Percentiles rank a stretch among this genome's conserved stretches.
These are phyloP conservation scores for Rhinolophus ferrumequinum DNA, from an alignment of 2,113 vertebrate species.

Conservation along the genomic window DNA sequence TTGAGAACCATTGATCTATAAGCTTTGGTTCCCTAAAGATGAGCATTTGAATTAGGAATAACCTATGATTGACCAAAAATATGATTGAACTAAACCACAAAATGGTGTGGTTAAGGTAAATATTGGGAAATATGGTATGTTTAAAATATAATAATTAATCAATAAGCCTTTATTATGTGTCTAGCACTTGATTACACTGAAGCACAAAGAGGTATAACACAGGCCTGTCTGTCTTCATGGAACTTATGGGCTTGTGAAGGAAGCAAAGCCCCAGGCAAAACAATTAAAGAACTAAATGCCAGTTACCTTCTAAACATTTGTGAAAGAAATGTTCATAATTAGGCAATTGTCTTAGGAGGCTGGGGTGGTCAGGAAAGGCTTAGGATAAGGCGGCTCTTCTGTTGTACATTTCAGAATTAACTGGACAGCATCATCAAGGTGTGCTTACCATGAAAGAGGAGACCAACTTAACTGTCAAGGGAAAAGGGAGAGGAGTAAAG, in stretches of 20 bases:
- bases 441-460: neutral
- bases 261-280: neutral
- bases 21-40: constrained; percentile 15
- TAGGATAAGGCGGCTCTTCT: neutral
- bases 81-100: constrained; percentile 24
- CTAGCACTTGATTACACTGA: neutral
- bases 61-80: neutral
- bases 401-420: neutral
- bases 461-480: neutral
- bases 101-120: neutral
- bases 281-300: neutral
- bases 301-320: neutral
- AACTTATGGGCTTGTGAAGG: neutral
- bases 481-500: neutral
- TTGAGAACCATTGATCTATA: neutral
- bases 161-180: neutral
- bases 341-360: neutral
- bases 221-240: neutral
- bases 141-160: constrained; percentile 25
- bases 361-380: neutral
- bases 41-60: constrained; percentile 30
- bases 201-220: neutral
- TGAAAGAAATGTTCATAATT: neutral
- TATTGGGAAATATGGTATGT: neutral
- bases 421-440: neutral